A percentile compares a stretch with the other conserved stretches of the same genome.
phyloP scores from a whole-genome alignment of 2,797 vertebrate species.

The Pseudochirops corinnae region DNA sequence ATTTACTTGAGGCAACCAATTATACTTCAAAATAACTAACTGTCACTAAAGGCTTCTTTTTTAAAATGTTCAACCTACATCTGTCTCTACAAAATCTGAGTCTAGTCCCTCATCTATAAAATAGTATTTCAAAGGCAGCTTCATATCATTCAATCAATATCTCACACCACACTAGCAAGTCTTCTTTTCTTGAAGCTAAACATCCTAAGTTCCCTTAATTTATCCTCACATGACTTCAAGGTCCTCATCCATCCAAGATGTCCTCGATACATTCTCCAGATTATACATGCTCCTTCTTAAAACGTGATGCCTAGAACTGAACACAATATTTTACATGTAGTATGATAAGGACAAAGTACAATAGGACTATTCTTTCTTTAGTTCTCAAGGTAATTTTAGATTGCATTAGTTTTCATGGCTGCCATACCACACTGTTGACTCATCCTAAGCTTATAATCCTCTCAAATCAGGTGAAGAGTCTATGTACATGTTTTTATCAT shows the following conservation, averaged over 20 bases:
- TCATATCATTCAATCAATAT: not conserved
- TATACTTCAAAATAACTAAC: not conserved
- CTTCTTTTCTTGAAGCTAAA: not conserved
- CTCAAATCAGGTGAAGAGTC: too few relatives aligned
- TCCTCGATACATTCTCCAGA: too few relatives aligned
- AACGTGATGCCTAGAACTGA: not conserved
- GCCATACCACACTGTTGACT: too few relatives aligned
- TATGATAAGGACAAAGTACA: too few relatives aligned
- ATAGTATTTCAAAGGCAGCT: not conserved
- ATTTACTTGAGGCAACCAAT: too few relatives aligned
- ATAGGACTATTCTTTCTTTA: not conserved
- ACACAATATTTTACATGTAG: not conserved
- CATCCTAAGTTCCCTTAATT: not conserved
- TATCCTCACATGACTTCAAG: not conserved
- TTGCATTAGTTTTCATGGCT: not conserved
- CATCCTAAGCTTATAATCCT: too few relatives aligned
- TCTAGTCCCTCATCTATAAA: not conserved
- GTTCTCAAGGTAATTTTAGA: not conserved
- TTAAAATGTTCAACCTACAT: not conserved
- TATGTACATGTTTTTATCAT: not conserved
- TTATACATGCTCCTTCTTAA: not conserved
- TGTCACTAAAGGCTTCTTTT: not conserved
- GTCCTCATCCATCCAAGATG: not conserved
- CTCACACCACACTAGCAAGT: not conserved
- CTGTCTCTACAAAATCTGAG: not conserved